Evolutionary conservation across 1,140 invertebrate genomes (phyloP), one percentile per base, ranked within the genome.

Genomic region (Acyrthosiphon pisum): DNA sequence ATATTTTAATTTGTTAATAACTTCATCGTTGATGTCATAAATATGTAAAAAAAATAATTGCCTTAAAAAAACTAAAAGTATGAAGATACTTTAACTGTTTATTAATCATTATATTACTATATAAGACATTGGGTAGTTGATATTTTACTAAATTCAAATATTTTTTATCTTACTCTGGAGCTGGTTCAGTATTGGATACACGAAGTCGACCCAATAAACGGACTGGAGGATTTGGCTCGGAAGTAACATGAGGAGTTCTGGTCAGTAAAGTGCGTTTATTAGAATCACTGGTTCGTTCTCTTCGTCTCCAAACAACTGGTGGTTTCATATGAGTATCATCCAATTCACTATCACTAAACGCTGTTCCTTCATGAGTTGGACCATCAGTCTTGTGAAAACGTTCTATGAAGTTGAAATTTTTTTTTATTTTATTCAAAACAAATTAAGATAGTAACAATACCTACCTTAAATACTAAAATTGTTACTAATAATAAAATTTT

Each of bases 341-440:
- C 35, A 95, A 95, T 92, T 96, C 96, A 88, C 96, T 96, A 88
- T 96, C 96, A 91, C 96, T 96, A 86, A 95, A 96, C 6, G 95
- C 91, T 8, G 91, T 37, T 53, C n/a, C 91, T 53, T 93, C 91
- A 48, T 44, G 46, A 56, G 76, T 37, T 41, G 48, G 48, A 41
- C 91, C 91, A 93, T 93, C 91, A 84, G 50, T 93, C 84, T 93
- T 93, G 41, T 86, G 50, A 81, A 26, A 50, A 41, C 68, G 68
- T 56, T 92, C 90, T 92, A 92, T 11, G 4, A 6, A 90, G 11
- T 90, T 90, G 0, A 88, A 48, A 48, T 60, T 60, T 35, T 60
- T 60, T 56, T 46, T 30, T 37, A 53, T 89, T 35, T 87, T 48
- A 48, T n/a, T 87, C 1, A 86, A 86, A 37, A 37, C 37, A 81